phyloP scores from a whole-genome alignment of 2,797 vertebrate genomes.

The Holocentrus rufus region DNA sequence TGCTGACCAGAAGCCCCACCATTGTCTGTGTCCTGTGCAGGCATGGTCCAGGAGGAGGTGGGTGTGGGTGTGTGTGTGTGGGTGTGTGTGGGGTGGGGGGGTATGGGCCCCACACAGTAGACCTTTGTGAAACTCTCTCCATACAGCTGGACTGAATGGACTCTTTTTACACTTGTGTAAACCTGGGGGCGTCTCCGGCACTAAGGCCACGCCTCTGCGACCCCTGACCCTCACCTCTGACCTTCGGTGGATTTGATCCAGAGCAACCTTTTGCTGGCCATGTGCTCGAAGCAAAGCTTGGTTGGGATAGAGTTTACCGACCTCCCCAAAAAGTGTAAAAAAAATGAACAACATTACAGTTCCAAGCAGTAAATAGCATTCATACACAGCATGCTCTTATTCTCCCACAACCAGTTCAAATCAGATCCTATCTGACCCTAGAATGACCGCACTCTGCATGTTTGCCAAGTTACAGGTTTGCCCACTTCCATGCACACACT shows the following conservation, averaged over 20 bases:
- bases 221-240: slow-evolving; percentile 83
- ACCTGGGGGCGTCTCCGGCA: slow-evolving; percentile 80
- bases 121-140: slow-evolving; percentile 83
- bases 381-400: neutral
- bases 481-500: slow-evolving; percentile 37
- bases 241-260: slow-evolving; percentile 79
- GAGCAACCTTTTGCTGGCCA: slow-evolving; percentile 66
- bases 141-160: slow-evolving; percentile 80
- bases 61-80: slow-evolving; percentile 40
- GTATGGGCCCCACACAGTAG: slow-evolving; percentile 77
- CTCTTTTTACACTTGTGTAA: slow-evolving; percentile 86
- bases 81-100: slow-evolving; percentile 43
- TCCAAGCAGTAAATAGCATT: neutral
- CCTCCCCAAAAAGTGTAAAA: too few relatives aligned
- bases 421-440: slow-evolving; percentile 49
- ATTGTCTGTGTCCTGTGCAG: slow-evolving; percentile 72
- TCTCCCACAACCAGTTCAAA: neutral
- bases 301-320: slow-evolving; percentile 23
- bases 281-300: slow-evolving; percentile 60
- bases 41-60: slow-evolving; percentile 57
- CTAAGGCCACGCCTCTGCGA: slow-evolving; percentile 75
- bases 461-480: slow-evolving; percentile 64
- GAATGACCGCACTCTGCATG: slow-evolving; percentile 55
- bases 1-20: slow-evolving; percentile 66
- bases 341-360: too few relatives aligned